Conservation (phyloP, 23 tunicate species). For the Aplidium turbinatum region DNA sequence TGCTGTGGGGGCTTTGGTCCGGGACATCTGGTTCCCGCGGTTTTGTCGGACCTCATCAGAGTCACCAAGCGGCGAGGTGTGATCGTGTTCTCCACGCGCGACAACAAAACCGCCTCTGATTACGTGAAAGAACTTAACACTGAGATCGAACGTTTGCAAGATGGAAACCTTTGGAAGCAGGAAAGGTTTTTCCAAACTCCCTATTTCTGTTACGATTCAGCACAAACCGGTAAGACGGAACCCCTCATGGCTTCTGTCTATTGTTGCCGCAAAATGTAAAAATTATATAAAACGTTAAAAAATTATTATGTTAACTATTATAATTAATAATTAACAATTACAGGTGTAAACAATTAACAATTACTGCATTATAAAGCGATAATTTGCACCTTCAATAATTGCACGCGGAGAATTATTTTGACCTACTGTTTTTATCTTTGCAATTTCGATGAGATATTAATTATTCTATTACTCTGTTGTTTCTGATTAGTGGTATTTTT, state of each 20-base stretch:
- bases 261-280: neutral
- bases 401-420: too few relatives aligned
- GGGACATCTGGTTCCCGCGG: constrained; percentile 39
- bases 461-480: too few relatives aligned
- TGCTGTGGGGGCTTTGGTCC: constrained; percentile 70
- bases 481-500: too few relatives aligned
- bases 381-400: too few relatives aligned
- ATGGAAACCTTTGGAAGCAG: constrained; percentile 5
- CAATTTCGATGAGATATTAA: too few relatives aligned
- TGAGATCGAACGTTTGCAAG: constrained; percentile 1
- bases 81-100: constrained; percentile 47
- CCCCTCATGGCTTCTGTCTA: neutral
- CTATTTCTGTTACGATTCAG: constrained; percentile 34
- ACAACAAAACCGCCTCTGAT: constrained; percentile 25
- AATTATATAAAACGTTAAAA: too few relatives aligned
- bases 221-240: neutral
- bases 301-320: too few relatives aligned
- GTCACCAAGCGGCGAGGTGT: constrained; percentile 33
- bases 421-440: too few relatives aligned
- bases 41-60: constrained; percentile 9
- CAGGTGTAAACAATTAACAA: too few relatives aligned
- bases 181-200: constrained; percentile 1
- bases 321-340: too few relatives aligned
- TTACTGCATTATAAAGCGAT: too few relatives aligned
- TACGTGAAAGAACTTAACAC: constrained; percentile 24